Base-by-base conservation (phyloP, 2,797 vertebrate species). In the Thunnus albacares region DNA sequence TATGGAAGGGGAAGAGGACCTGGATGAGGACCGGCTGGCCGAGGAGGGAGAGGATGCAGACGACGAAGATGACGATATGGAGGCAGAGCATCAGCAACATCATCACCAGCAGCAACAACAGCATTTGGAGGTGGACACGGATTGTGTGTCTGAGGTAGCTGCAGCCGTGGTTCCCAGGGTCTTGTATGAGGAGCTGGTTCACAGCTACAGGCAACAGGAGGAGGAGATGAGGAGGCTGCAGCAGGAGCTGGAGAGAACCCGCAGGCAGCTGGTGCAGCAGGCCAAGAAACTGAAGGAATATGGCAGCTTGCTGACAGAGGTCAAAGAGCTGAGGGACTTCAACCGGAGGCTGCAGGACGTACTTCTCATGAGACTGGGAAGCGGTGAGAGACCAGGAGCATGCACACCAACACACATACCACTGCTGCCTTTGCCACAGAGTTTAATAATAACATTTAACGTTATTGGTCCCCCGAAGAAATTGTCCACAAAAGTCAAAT, bases 261-360 rank as follows among this genome's bases (percentile, higher is more conserved):
- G 98, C 75, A 95, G 97, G 73, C 98, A 99, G 95, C 97, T 99
- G 78, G 97, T 99, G n/a, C 98, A 99, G 87, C 98, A 99, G 93
- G 98, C 98, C 90, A 99, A 98, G 95, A 99, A 99, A 93, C 96
- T 99, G 47, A 99, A 99, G 93, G 98, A 99, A 90, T 99, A 98
- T 49, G 97, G 98, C 87, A 97, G 97, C 71, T 96, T 99, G 86
- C 96, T 99, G 90, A 98, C 97, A 13, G 98, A 99, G 95, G 98
- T 99, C 91, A 99, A 99, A 93, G 98, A 99, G 92, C 97, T 99
- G 89, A 97, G 98, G 30, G 97, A 99, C 94, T 98, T 99, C 94
- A 99, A 99, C 95, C 96, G 98, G 90, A 97, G 98, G 84, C 96
- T 99, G 84, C 98, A 99, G 94, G 98, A 99, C 20, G 98, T 99